A percentile compares a stretch with the other conserved stretches of the same genome.
Conservation (phyloP, 2,797 vertebrate species). For the Poeciliopsis infans region DNA sequence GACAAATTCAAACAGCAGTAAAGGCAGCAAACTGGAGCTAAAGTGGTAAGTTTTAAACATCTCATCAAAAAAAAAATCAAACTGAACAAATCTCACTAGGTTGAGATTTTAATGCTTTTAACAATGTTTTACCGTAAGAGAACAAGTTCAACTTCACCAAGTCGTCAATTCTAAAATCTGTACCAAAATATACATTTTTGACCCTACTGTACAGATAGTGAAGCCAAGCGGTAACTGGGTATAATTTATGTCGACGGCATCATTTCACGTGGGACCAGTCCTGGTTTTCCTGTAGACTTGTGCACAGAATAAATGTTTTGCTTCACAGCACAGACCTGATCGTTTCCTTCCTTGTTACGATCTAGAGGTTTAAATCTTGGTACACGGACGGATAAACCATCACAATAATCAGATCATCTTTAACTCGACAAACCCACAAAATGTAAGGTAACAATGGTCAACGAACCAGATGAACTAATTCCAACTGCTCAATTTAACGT, state of each 20-base stretch:
- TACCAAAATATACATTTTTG: background rate
- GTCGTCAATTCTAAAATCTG: background rate
- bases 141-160: background rate
- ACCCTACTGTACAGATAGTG: background rate
- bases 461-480: constrained; percentile 5
- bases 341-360: background rate
- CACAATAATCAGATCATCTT: background rate
- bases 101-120: background rate
- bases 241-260: background rate
- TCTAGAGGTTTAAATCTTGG: background rate
- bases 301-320: background rate
- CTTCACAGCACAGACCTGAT: background rate
- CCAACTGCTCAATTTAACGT: background rate
- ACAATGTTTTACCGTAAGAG: background rate
- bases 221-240: background rate
- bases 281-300: background rate
- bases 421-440: constrained; percentile 7
- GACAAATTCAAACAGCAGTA: constrained; percentile 14
- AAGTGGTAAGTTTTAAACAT: background rate
- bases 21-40: background rate
- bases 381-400: constrained; percentile 2
- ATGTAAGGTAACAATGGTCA: background rate
- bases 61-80: background rate
- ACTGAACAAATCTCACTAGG: background rate
- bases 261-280: no score